Evolutionary conservation across 2,113 vertebrate genomes (phyloP), one percentile per base, ranked within the genome.

Genomic region (Aldabrachelys gigantea): DNA sequence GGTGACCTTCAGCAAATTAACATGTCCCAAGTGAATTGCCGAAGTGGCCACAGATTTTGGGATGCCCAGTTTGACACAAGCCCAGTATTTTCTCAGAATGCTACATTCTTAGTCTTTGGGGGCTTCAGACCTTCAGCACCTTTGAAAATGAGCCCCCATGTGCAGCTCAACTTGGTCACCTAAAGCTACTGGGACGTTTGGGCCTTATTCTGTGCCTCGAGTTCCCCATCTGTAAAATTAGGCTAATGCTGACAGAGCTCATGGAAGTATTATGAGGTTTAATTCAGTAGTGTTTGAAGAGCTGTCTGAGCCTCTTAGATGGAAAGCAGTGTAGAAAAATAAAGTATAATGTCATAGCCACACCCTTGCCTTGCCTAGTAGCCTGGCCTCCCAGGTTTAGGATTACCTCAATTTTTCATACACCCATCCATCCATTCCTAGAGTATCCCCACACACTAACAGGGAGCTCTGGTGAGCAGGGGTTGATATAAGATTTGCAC

Each of bases 1-100:
- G 29, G 25, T 27, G 12, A 31, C 59, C 0, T 0, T 10, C 7
- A 38, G 47, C 79, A 85, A 47, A 52, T 31, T 85, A 72, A 5
- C 54, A 21, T 21, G 10, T 41, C 21, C 38, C 72, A 29, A 0
- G 1, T 0, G 2, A 50, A 50, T 8, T 92, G 62, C 38, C 84
- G 87, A 69, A 49, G 80, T 78, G 0, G n/a, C 12, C 47, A 10
- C 21, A 9, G 56, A 47, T 89, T 85, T 89, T 80, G 10, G 11
- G 83, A 44, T 75, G 22, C 72, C 69, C 17, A 17, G 19, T 38
- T 75, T 41, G 19, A 72, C n/a, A 41, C n/a, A 22, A 3, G 9
- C 9, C n/a, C 38, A 41, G 21, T n/a, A 38, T 75, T 75, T 76
- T 44, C 24, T 44, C 62, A 17, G 8, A n/a, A 16, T 69, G 62